Percentiles rank a stretch among this genome's conserved stretches.
Conservation (phyloP, 2,797 vertebrate species). For the Steatocranus sp. region DNA sequence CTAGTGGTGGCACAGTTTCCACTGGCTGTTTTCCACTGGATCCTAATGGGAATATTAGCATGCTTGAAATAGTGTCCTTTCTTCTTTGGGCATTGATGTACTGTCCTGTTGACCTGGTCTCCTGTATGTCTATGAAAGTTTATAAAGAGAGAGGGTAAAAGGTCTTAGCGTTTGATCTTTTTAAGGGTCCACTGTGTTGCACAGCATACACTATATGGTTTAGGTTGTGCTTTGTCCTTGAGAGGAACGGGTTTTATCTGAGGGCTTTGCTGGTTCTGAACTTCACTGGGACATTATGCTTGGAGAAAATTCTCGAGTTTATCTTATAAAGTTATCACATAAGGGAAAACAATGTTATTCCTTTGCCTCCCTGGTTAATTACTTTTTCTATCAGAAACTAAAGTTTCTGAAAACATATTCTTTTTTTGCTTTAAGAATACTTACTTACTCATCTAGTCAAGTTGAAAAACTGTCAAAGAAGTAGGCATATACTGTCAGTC, state of each 20-base stretch:
- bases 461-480: background rate
- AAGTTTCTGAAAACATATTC: background rate
- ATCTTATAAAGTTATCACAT: background rate
- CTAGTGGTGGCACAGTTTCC: background rate
- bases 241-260: fast-evolving
- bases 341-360: background rate
- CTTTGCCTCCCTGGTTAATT: background rate
- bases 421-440: background rate
- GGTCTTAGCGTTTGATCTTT: background rate
- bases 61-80: background rate
- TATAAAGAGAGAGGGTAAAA: background rate
- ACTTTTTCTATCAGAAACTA: background rate
- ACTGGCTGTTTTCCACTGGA: background rate
- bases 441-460: background rate
- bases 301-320: background rate
- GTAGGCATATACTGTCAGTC: fast-evolving
- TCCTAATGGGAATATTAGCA: background rate
- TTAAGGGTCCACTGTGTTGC: background rate
- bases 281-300: background rate
- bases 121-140: background rate
- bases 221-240: background rate
- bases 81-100: background rate
- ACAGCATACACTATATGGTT: background rate
- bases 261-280: background rate
- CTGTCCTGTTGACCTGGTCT: background rate